Conservation (phyloP, 2,888 invertebrate species). For the Euclidia mi region DNA sequence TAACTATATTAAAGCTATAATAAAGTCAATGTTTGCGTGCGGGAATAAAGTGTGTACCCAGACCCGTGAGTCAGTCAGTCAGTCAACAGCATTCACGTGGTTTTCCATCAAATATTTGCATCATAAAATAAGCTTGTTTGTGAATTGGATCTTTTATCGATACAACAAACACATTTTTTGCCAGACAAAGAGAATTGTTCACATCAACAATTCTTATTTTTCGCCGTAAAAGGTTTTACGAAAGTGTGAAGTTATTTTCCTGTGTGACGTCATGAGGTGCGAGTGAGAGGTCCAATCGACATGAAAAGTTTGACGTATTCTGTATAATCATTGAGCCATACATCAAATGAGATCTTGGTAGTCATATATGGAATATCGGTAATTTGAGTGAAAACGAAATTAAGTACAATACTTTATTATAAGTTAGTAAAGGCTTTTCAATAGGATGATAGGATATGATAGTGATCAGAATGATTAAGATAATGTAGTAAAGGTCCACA, state of each 20-base stretch:
- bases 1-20: too few species aligned
- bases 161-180: constrained; percentile 37
- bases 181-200: constrained; percentile 43
- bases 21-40: too few species aligned
- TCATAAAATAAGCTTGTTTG: constrained; percentile 44
- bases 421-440: too few species aligned
- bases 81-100: constrained; percentile 20
- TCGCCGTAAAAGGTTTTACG: constrained; percentile 42
- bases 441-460: too few species aligned
- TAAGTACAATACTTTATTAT: too few species aligned
- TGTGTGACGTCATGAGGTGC: constrained; percentile 34
- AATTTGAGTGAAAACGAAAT: too few species aligned
- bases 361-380: too few species aligned
- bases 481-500: too few species aligned
- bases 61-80: constrained; percentile 26
- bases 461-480: too few species aligned
- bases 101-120: constrained; percentile 34
- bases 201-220: constrained; percentile 45
- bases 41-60: background rate
- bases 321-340: too few species aligned
- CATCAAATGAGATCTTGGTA: too few species aligned
- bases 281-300: constrained; percentile 29
- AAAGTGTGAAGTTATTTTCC: constrained; percentile 24
- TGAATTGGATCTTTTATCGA: constrained; percentile 38
- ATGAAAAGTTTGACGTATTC: constrained; percentile 47